Percentiles rank a stretch among this genome's conserved stretches.
Evolutionary conservation across 2,797 vertebrate species (phyloP).

Genomic region (Rhynchotus rufescens): DNA sequence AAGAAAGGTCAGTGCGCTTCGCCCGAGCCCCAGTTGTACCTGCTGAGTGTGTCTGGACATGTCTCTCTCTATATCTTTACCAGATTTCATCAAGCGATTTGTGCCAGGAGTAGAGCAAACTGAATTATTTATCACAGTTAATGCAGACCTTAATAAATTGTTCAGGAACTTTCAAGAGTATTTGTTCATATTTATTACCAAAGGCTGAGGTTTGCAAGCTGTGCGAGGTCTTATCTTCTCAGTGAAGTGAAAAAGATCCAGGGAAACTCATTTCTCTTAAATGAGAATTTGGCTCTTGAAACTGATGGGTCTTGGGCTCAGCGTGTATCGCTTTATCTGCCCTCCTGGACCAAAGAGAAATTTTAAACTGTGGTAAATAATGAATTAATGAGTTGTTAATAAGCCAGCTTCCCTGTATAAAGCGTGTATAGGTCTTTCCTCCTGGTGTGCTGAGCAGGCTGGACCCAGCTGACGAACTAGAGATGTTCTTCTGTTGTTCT

Average conservation of each 20-base stretch:
- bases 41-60: fast-evolving
- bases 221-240: background rate
- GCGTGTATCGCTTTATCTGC: background rate
- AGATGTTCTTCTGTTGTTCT: background rate
- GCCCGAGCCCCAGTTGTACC: background rate
- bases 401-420: background rate
- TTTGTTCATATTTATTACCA: background rate
- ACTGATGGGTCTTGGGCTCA: background rate
- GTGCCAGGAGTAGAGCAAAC: background rate
- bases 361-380: background rate
- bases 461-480: background rate
- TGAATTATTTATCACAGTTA: background rate
- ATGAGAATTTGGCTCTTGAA: background rate
- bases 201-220: background rate
- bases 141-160: background rate
- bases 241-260: background rate
- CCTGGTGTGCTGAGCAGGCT: background rate
- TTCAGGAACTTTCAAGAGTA: background rate
- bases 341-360: background rate
- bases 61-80: background rate
- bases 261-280: background rate
- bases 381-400: background rate
- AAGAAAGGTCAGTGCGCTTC: background rate
- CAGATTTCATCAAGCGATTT: background rate
- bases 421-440: background rate